Evolutionary conservation across 2,797 vertebrate genomes (phyloP), one percentile per base, ranked within the genome.

Genomic region (Tragelaphus eurycerus): DNA sequence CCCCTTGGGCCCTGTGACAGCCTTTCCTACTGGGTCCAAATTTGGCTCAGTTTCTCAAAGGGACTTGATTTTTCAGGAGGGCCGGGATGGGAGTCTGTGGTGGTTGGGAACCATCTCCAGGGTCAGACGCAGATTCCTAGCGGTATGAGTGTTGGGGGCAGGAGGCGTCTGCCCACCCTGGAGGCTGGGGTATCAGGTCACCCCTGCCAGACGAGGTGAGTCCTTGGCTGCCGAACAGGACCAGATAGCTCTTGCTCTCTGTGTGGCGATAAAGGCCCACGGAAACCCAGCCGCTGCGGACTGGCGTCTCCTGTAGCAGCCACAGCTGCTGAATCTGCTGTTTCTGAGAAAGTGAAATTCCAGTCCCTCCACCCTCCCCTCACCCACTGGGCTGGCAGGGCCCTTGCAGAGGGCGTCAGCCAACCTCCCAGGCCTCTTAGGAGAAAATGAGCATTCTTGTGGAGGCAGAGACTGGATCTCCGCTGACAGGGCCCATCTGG

Each of bases 301-400:
- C 92, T 97, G 91, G 84, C 82, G 97, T 98, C 98, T 98, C 96
- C 93, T 64, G 81, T 87, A 94, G 91, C 97, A 87, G 97, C 97
- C 96, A 55, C 96, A 97, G 84, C 43, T 97, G 98, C 98, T 98
- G 98, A 98, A 95, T 98, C 91, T 94, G 98, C 97, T 96, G 78
- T 98, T 98, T 97, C 92, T 93, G 96, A 96, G 97, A 98, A 97
- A 94, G 97, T 96, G 97, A 97, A 93, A 97, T 94, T 95, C 95
- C 94, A 96, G 82, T 64, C 79, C 27, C n/a, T 82, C 34, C 23
- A 12, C 76, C 78, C 78, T 96, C 87, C 71, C 67, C 55, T 87
- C 55, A 15, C 34, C 48, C 25, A 85, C 62, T 2, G 16, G 59
- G 67, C 71, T 60, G 71, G 62, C 31, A 23, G 93, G 89, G 34